A percentile compares a stretch with the other conserved stretches of the same genome.
These are phyloP conservation scores for Cistogaster globosa DNA, from an alignment of 2,888 invertebrate species.

Conservation along the genomic window DNA sequence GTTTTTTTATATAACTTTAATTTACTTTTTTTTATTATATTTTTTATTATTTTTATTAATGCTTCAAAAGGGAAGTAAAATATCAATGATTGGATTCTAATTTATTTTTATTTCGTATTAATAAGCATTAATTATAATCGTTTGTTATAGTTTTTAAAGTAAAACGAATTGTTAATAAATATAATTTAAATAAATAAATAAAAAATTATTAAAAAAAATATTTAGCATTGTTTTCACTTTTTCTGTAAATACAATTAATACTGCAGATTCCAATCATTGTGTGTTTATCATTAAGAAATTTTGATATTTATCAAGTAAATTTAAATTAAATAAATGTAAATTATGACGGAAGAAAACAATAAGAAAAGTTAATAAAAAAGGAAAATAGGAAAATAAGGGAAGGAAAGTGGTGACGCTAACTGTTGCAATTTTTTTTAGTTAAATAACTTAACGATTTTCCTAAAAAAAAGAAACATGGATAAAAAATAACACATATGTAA, in stretches of 20 bases:
- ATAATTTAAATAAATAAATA: constrained; percentile 13
- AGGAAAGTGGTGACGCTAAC: constrained; percentile 8
- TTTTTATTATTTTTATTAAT: no score
- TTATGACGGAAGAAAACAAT: not conserved
- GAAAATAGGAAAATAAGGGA: no score
- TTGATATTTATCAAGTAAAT: constrained; percentile 15
- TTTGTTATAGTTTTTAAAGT: constrained; percentile 14
- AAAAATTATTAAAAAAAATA: constrained; percentile 1
- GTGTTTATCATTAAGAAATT: constrained; percentile 24
- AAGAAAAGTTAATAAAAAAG: not conserved
- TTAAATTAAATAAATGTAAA: constrained; percentile 1
- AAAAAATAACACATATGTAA: constrained; percentile 52
- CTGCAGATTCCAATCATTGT: constrained; percentile 44
- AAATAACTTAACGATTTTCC: constrained; percentile 21
- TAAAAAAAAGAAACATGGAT: constrained; percentile 71
- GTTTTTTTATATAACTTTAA: no score
- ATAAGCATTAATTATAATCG: constrained; percentile 8
- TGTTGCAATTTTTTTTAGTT: not conserved
- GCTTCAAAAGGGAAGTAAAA: not conserved
- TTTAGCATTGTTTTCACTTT: not conserved
- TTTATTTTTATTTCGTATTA: constrained; percentile 19
- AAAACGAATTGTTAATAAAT: constrained; percentile 19
- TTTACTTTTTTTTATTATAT: no score
- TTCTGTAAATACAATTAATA: constrained; percentile 2
- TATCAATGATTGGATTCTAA: constrained; percentile 59